phyloP scores from a whole-genome alignment of 2,888 invertebrate genomes.

The Noctua comes region DNA sequence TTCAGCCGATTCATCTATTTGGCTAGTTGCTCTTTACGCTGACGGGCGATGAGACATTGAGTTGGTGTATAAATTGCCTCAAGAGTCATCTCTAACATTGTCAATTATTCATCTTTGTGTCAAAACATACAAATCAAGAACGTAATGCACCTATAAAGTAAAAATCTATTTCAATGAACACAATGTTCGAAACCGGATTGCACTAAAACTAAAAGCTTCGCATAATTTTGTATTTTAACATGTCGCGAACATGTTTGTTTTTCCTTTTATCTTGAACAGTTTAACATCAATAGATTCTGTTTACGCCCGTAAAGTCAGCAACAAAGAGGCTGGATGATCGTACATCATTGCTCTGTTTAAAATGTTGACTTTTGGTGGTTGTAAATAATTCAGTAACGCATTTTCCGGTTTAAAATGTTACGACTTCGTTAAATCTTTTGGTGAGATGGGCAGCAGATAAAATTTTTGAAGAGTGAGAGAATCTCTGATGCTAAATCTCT shows the following conservation, averaged over 20 bases:
- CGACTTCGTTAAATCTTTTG: constrained; percentile 31
- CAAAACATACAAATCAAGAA: not conserved
- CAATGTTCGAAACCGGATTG: constrained; percentile 59
- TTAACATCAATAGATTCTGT: constrained; percentile 57
- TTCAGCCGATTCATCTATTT: not conserved
- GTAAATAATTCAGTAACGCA: constrained; percentile 56
- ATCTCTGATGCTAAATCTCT: not conserved
- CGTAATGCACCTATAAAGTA: not conserved
- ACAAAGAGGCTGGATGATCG: constrained; percentile 60
- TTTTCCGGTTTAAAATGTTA: constrained; percentile 26
- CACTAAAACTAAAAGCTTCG: constrained; percentile 37
- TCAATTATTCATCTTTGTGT: not conserved
- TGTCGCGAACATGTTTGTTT: constrained; percentile 36
- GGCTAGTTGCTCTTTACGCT: not conserved
- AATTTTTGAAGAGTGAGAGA: not conserved
- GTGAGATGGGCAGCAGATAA: constrained; percentile 10
- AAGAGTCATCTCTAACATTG: not conserved
- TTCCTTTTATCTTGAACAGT: constrained; percentile 59
- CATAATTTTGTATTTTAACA: constrained; percentile 48
- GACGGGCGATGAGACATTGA: not conserved
- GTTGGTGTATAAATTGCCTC: not conserved
- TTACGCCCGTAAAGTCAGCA: constrained; percentile 54
- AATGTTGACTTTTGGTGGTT: constrained; percentile 56
- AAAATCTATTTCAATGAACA: constrained; percentile 58
- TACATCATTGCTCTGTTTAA: constrained; percentile 59